Conservation (phyloP, 2,113 vertebrate species). For the Rissa tridactyla region DNA sequence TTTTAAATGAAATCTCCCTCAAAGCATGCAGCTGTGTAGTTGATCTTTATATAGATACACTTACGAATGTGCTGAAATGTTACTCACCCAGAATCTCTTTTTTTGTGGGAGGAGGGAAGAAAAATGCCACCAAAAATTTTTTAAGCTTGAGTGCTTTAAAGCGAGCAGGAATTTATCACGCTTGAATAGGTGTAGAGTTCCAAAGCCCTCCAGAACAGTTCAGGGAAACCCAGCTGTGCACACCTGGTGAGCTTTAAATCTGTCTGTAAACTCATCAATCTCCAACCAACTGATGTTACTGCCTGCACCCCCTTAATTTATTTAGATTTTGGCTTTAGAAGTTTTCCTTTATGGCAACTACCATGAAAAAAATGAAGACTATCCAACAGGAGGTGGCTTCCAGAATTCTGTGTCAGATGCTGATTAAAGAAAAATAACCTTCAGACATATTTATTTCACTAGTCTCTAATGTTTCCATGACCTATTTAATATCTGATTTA, state of each 20-base stretch:
- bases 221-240: slow-evolving; percentile 41
- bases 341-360: background rate
- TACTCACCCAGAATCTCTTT: background rate
- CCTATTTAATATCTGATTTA: background rate
- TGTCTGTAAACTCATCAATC: slow-evolving; percentile 48
- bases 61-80: background rate
- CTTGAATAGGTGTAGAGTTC: slow-evolving; percentile 45
- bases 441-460: background rate
- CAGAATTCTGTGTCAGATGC: background rate
- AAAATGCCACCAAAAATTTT: background rate
- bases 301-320: background rate
- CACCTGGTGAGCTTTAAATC: slow-evolving; percentile 56
- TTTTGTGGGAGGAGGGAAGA: background rate
- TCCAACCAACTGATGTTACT: background rate
- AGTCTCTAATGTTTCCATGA: background rate
- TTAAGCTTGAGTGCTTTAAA: slow-evolving; percentile 9
- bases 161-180: background rate
- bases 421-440: background rate
- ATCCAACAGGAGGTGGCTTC: background rate
- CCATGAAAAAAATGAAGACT: background rate
- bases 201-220: slow-evolving; percentile 9
- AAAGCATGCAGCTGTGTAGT: background rate
- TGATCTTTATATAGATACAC: background rate
- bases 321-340: slow-evolving; percentile 1
- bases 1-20: background rate